Conservation (phyloP, 2,888 invertebrate genomes). For the Neria commutata region DNA sequence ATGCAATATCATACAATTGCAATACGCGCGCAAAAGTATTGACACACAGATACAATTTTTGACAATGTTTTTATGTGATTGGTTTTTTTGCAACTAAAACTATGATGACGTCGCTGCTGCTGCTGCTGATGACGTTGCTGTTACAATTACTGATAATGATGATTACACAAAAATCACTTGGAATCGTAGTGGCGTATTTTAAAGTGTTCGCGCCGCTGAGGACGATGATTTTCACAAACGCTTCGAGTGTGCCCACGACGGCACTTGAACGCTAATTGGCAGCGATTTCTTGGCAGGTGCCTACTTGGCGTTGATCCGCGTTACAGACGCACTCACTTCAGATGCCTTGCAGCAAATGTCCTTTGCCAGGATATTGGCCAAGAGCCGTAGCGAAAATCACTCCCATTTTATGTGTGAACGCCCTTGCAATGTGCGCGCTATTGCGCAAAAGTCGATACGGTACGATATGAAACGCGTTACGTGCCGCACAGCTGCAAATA, state of each 20-base stretch:
- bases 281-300: too few relatives aligned
- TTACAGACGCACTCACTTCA: too few relatives aligned
- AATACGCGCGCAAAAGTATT: too few relatives aligned
- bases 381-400: background rate
- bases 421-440: background rate
- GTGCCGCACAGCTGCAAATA: conserved; percentile 40
- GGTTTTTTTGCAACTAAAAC: background rate
- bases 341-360: background rate
- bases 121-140: background rate
- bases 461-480: conserved; percentile 42
- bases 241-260: background rate
- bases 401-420: background rate
- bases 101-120: background rate
- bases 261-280: background rate
- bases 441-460: conserved; percentile 8
- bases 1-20: background rate
- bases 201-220: too few relatives aligned
- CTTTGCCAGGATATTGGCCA: background rate
- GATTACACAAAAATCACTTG: background rate
- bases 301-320: too few relatives aligned
- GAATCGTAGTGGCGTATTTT: background rate
- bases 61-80: background rate
- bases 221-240: background rate
- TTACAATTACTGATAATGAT: background rate
- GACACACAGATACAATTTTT: background rate